Percentiles rank a stretch among this genome's conserved stretches.
Evolutionary conservation across 2,797 vertebrate genomes (phyloP).

Genomic region (Aphelocoma californica): DNA sequence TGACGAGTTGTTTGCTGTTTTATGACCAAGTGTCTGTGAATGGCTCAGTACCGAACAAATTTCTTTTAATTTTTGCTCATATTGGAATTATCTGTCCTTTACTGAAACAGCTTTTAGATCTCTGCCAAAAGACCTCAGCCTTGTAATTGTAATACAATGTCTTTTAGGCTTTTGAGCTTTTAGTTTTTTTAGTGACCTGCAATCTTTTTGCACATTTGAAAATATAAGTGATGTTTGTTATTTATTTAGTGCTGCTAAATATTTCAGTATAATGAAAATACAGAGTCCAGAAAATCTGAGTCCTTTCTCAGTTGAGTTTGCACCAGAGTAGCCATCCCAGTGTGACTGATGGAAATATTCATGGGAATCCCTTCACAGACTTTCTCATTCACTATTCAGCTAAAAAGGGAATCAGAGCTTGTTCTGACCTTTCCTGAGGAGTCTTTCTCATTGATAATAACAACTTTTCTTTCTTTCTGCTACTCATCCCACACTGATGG

Average conservation of each 20-base stretch:
- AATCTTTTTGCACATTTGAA: not conserved
- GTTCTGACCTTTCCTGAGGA: not conserved
- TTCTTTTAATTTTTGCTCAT: not conserved
- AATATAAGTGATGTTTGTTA: not conserved
- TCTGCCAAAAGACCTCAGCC: not conserved
- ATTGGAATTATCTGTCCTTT: slow-evolving; percentile 10
- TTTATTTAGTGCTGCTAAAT: not conserved
- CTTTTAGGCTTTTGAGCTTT: not conserved
- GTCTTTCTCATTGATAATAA: not conserved
- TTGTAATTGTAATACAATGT: not conserved
- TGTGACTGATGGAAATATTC: not conserved
- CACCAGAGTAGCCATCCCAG: not conserved
- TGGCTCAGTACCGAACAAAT: not conserved
- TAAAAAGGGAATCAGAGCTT: not conserved
- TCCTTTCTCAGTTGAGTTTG: not conserved
- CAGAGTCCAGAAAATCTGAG: not conserved
- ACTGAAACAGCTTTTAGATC: not conserved
- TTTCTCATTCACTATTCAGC: not conserved
- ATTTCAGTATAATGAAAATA: not conserved
- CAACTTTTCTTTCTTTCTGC: not conserved
- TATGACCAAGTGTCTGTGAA: slow-evolving; percentile 25
- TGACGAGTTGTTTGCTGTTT: not conserved
- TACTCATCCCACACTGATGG: not conserved
- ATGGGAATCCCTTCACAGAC: not conserved
- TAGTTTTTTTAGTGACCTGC: not conserved